Base-by-base conservation (phyloP, 1,140 invertebrate genomes). In the Drosophila sechellia region DNA sequence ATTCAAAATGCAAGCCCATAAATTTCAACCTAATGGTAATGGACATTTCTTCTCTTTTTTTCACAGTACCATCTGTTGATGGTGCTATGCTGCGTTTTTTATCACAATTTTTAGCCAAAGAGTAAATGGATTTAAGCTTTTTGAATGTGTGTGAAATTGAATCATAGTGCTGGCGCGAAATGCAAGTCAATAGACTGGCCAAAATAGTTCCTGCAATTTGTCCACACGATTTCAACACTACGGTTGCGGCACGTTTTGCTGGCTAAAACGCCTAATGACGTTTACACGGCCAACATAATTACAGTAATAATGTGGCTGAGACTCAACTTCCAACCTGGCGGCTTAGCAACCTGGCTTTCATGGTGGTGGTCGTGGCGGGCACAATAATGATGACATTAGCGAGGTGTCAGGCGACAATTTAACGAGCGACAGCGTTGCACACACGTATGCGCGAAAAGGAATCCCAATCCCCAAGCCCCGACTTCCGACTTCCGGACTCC, bases 251-350 rank as follows among this genome's bases (percentile, higher is more conserved):
- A 87, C 83, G 83, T 76, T 55, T 48, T 37, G 50, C 37, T 53
- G 46, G 56, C 70, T 68, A 75, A 81, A 86, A 87, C 84, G 79
- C 81, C 81, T 87, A 86, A 86, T 86, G 81, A 86, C 81, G 79
- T 86, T 86, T 83, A 87, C 81, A 86, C 79, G 81, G 79, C 79
- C 84, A 83, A 86, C 81, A 87, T 86, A 86, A 86, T 86, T 86
- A 86, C 83, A 79, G 83, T 86, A 86, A 86, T 86, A 86, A 86
- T 86, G 81, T 81, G 81, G 75, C 83, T 49, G 71, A 73, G 65
- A 77, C 68, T 77, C 64, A 15, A 20, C 42, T 43, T 8, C 3
- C 37, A 39, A 39, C 37, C 37, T 39, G 42, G 39, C 61, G 31
- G 15, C 22, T 40, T 17, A 15, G 40, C 43, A 17, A 43, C 42